A percentile compares a stretch with the other conserved stretches of the same genome.
Evolutionary conservation across 2,113 vertebrate genomes (phyloP).

Genomic region (Tragelaphus imberbis): DNA sequence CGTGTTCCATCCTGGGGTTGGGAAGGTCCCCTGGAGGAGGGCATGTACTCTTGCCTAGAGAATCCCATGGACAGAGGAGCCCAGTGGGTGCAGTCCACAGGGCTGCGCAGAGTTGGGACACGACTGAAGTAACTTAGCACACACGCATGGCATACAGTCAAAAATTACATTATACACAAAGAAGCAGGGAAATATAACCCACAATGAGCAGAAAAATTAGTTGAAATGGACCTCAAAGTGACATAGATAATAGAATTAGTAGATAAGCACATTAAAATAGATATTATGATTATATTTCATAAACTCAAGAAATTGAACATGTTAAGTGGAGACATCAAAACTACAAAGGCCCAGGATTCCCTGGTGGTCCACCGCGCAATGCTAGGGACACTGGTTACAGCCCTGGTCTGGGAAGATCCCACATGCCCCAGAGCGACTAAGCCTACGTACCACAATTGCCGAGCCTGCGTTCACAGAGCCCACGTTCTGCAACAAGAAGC

Average conservation of each 20-base stretch:
- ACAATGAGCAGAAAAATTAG: not conserved
- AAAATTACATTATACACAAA: not conserved
- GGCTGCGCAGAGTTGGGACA: rapidly evolving
- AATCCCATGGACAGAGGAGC: not conserved
- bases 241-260: not conserved
- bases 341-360: not conserved
- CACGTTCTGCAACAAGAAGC: not conserved
- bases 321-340: not conserved
- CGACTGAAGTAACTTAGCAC: not conserved
- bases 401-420: not conserved
- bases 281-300: not conserved
- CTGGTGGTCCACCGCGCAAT: not conserved
- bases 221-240: not conserved
- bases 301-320: not conserved
- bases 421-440: not conserved
- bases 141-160: not conserved
- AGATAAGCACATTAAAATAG: not conserved
- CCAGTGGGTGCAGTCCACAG: not conserved
- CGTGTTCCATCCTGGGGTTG: not conserved
- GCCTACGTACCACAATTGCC: not conserved
- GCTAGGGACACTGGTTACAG: not conserved
- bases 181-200: not conserved
- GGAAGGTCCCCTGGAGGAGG: not conserved
- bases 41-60: not conserved
- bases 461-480: not conserved